Percentiles rank a stretch among this genome's conserved stretches.
Conservation (phyloP, 2,797 vertebrate genomes). For the Ambastaia sidthimunki region DNA sequence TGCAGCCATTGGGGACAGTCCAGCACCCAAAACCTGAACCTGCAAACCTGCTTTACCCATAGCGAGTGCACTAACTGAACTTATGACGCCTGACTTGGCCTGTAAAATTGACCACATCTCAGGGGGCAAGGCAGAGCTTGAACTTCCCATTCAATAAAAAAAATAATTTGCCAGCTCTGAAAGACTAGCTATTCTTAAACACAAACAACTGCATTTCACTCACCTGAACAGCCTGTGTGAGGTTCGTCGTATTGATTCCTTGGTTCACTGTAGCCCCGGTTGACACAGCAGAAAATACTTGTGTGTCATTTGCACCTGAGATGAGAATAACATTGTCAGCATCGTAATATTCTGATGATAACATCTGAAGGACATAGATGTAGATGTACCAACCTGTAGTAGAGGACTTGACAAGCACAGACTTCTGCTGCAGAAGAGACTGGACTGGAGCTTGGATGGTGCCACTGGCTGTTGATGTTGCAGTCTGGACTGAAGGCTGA, state of each 20-base stretch:
- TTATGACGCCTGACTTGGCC: slow-evolving; percentile 83
- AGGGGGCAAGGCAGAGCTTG: neutral
- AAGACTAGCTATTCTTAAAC: neutral
- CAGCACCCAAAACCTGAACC: slow-evolving; percentile 77
- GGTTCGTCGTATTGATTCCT: slow-evolving; percentile 73
- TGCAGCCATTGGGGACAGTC: slow-evolving; percentile 73
- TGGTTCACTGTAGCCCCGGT: slow-evolving; percentile 74
- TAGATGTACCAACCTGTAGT: slow-evolving; percentile 69
- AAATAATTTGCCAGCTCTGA: neutral
- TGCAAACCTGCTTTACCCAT: slow-evolving; percentile 78
- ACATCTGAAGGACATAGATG: neutral
- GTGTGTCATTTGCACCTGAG: slow-evolving; percentile 78
- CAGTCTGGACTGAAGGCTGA: slow-evolving; percentile 69
- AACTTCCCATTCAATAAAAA: neutral
- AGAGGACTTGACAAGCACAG: slow-evolving; percentile 80
- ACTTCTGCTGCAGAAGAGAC: slow-evolving; percentile 78
- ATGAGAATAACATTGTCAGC: slow-evolving; percentile 16
- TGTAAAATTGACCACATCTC: slow-evolving; percentile 60
- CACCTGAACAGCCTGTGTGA: slow-evolving; percentile 79
- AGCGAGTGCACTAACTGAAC: slow-evolving; percentile 74
- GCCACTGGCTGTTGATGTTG: slow-evolving; percentile 64
- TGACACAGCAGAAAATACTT: slow-evolving; percentile 76
- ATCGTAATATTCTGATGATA: neutral
- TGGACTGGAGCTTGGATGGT: slow-evolving; percentile 70
- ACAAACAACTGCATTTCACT: neutral